phyloP scores from a whole-genome alignment of 2,888 invertebrate species.

The Euproctis similis region DNA sequence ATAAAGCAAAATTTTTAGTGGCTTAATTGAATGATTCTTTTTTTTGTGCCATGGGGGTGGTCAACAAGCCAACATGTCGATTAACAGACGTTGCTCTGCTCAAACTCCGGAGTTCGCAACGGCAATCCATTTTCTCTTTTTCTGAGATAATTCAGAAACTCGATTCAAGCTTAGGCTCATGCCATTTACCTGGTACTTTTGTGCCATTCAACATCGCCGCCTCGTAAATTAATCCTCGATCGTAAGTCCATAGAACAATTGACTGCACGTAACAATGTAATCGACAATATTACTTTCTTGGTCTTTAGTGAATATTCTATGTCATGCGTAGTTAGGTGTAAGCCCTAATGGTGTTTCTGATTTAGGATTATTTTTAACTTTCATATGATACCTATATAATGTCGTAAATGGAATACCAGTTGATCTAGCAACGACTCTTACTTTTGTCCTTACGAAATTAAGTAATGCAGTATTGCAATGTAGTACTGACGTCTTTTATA shows the following conservation, averaged over 20 bases:
- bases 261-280: conserved; percentile 10
- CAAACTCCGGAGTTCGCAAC: conserved; percentile 12
- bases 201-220: conserved; percentile 7
- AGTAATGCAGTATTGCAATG: no score
- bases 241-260: conserved; percentile 5
- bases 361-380: no score
- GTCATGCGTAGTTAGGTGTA: conserved; percentile 1
- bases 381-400: conserved; percentile 7
- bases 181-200: conserved; percentile 16
- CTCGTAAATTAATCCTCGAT: conserved; percentile 11
- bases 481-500: no score
- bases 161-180: conserved; percentile 14
- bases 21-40: no score
- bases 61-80: conserved; percentile 9
- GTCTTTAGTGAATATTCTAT: not conserved
- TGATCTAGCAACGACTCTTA: no score
- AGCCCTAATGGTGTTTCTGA: conserved; percentile 1
- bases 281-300: conserved; percentile 6
- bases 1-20: no score
- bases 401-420: conserved; percentile 9
- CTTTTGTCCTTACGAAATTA: no score
- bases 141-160: conserved; percentile 14
- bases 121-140: conserved; percentile 11
- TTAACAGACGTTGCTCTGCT: conserved; percentile 19
- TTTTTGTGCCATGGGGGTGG: no score